These are phyloP conservation scores for Dimorphilus gyrociliatus DNA, from an alignment of 2,888 invertebrate species.

Conservation along the genomic window DNA sequence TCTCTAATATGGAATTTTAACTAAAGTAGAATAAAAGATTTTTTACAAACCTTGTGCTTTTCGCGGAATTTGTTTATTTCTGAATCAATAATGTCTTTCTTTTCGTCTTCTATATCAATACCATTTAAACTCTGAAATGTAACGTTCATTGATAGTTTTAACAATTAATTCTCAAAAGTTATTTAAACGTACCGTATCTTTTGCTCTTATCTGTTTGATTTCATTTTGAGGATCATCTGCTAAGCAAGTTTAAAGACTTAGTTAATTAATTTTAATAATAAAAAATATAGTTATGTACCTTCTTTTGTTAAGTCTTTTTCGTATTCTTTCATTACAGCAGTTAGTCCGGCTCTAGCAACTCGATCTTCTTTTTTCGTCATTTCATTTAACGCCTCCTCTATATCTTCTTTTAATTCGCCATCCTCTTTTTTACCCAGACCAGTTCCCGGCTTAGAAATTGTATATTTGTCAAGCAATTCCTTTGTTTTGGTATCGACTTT, in stretches of 20 bases:
- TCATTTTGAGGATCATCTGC: too few relatives aligned
- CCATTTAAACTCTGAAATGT: slow-evolving; percentile 38
- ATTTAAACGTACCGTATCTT: too few relatives aligned
- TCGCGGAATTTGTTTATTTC: slow-evolving; percentile 96
- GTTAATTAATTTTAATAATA: neutral
- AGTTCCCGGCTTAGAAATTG: slow-evolving; percentile 36
- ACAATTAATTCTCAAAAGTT: slow-evolving; percentile 2
- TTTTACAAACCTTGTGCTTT: slow-evolving; percentile 94
- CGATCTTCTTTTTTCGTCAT: slow-evolving; percentile 46
- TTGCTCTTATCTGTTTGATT: too few relatives aligned
- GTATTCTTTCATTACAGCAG: slow-evolving; percentile 65
- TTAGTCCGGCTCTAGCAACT: slow-evolving; percentile 57
- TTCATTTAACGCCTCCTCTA: slow-evolving; percentile 44
- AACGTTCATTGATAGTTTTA: slow-evolving; percentile 1
- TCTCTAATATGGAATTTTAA: too few relatives aligned
- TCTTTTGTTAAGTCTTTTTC: slow-evolving; percentile 34
- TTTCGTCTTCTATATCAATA: slow-evolving; percentile 78
- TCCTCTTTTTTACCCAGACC: slow-evolving; percentile 8
- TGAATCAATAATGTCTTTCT: slow-evolving; percentile 80
- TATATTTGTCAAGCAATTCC: slow-evolving; percentile 77
- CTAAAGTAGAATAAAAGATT: too few relatives aligned
- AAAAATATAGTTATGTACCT: slow-evolving; percentile 8
- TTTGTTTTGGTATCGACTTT: slow-evolving; percentile 95
- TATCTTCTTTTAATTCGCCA: slow-evolving; percentile 13
- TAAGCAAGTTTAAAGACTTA: neutral